Evolutionary conservation across 1,140 invertebrate species (phyloP).

Genomic region (Branchinecta lindahli): DNA sequence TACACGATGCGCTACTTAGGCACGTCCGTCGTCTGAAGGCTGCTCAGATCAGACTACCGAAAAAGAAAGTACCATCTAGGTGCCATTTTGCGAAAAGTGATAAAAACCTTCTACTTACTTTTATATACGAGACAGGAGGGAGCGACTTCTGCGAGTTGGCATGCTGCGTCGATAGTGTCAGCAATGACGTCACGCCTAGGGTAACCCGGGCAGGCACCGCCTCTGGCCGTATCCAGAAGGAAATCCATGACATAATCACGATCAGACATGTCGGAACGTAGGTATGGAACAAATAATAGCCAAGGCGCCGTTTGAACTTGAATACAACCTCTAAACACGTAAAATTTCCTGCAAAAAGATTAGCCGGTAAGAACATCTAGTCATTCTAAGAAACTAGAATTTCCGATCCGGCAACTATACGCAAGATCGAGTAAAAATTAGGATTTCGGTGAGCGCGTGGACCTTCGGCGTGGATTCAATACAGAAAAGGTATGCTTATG

Average conservation of each 20-base stretch:
- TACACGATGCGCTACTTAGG: no score
- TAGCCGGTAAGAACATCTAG: conserved; percentile 12
- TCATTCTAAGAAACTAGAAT: background rate
- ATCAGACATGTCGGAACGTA: conserved; percentile 31
- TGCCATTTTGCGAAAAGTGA: no score
- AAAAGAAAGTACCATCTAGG: no score
- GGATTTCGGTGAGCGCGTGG: no score
- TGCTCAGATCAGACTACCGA: no score
- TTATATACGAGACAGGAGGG: conserved; percentile 32
- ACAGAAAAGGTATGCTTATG: no score
- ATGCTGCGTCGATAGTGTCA: conserved; percentile 30
- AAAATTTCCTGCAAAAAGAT: conserved; percentile 28
- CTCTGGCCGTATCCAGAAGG: conserved; percentile 31
- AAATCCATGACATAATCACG: conserved; percentile 32
- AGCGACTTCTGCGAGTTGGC: conserved; percentile 31
- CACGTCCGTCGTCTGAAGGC: no score
- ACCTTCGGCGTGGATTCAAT: no score
- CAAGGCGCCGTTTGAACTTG: conserved; percentile 27
- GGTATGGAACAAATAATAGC: conserved; percentile 31
- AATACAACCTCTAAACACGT: conserved; percentile 30
- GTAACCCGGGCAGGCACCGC: conserved; percentile 31
- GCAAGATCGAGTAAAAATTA: no score
- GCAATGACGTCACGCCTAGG: conserved; percentile 29
- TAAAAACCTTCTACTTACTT: conserved; percentile 22
- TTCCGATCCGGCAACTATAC: no score